Evolutionary conservation across 2,888 invertebrate genomes (phyloP), one percentile per base, ranked within the genome.

Genomic region (Leptinotarsa tumamoca): DNA sequence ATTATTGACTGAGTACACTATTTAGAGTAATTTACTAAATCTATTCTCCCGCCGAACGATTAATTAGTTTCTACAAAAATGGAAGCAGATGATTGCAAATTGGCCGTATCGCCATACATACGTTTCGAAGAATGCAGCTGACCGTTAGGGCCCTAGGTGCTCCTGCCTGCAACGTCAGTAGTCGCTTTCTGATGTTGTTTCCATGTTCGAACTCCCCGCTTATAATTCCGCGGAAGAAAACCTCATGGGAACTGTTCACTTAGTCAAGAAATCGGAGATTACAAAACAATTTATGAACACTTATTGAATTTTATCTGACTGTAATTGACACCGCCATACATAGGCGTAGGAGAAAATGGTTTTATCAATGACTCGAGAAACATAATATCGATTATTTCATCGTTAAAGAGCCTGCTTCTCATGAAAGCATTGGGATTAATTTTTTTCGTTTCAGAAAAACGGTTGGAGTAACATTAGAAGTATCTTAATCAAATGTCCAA

Each of bases 181-280:
- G 63, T 63, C 63, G 63, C 33, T 63, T 63, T 63, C 72, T 75
- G 77, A 72, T 78, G 79, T 74, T 77, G 75, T 82, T 83, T 83
- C 81, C 80, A 83, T 82, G 81, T 82, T 79, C 77, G 81, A 82
- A 67, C 79, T 82, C 80, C 80, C 82, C 79, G 82, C 82, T 82
- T 82, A 81, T 81, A 81, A 80, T 82, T 83, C 81, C 76, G 76
- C 81, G 81, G 81, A 82, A 83, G 82, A 82, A 73, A 80, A 81
- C 82, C 82, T 81, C 83, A 80, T 82, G 83, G 82, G 83, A 83
- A 83, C 82, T 78, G 80, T 81, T 81, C 75, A 78, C 79, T 80
- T 78, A 72, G 79, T 79, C 76, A 76, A 78, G 77, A 80, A 81
- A 79, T 80, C 79, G 61, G 78, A 81, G 82, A 81, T 82, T 81